Conservation (phyloP, 1,140 invertebrate species). For the Holcopasites calliopsidis region DNA sequence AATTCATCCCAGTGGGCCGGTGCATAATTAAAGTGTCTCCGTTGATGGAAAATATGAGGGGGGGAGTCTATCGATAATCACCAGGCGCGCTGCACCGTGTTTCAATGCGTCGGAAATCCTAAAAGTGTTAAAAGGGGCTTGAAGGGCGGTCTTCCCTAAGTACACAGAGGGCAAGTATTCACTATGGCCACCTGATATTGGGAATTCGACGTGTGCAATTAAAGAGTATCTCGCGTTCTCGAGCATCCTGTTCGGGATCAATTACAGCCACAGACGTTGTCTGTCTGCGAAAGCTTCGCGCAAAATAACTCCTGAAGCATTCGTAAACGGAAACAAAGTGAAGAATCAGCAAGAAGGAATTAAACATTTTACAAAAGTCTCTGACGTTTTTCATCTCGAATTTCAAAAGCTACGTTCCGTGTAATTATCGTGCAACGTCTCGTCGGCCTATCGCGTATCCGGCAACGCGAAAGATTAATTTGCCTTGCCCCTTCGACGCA, state of each 20-base stretch:
- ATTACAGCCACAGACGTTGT: background rate
- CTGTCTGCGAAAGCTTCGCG: background rate
- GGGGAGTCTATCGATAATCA: slow-evolving; percentile 16
- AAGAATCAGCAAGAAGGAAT: background rate
- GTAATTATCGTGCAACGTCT: slow-evolving; percentile 69
- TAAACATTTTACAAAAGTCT: background rate
- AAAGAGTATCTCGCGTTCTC: slow-evolving; percentile 35
- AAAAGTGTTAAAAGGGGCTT: slow-evolving; percentile 67
- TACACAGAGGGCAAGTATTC: slow-evolving; percentile 44
- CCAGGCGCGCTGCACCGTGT: slow-evolving; percentile 30
- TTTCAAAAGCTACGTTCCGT: too few relatives aligned
- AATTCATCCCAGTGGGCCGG: slow-evolving; percentile 15
- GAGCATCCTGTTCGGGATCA: slow-evolving; percentile 28
- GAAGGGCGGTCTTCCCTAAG: slow-evolving; percentile 42
- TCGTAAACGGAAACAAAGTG: background rate
- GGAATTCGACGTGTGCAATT: slow-evolving; percentile 47
- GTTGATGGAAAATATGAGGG: slow-evolving; percentile 22
- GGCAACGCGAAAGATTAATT: slow-evolving; percentile 68
- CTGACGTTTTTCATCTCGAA: too few relatives aligned
- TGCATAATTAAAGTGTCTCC: slow-evolving; percentile 45
- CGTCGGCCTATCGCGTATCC: slow-evolving; percentile 63
- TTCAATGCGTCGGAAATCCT: slow-evolving; percentile 65
- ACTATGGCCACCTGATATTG: slow-evolving; percentile 44
- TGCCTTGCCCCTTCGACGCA: slow-evolving; percentile 58
- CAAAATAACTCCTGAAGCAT: background rate